Percentiles rank a stretch among this genome's conserved stretches.
These are phyloP conservation scores for Montipora cactus DNA, from an alignment of 64 coral and sea anemone genomes.

Conservation along the genomic window DNA sequence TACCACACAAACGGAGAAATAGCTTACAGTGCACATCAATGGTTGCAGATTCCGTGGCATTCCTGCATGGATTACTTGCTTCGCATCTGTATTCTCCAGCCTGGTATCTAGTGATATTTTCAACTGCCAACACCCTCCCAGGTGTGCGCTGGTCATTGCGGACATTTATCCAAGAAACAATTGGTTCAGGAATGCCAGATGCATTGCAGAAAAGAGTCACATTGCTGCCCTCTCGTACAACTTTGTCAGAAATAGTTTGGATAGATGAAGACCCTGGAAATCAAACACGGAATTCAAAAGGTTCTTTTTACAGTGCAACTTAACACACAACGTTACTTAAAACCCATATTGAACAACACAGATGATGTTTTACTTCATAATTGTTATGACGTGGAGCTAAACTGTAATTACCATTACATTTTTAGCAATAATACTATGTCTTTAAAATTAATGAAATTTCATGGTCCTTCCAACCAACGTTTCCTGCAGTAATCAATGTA, in stretches of 20 bases:
- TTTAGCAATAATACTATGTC: too few species aligned
- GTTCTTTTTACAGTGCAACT: too few species aligned
- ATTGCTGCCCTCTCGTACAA: not conserved
- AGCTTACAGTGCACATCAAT: conserved; percentile 36
- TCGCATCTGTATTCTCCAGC: not conserved
- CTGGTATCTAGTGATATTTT: not conserved
- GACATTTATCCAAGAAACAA: not conserved
- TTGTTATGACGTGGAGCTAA: too few species aligned
- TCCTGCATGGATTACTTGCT: not conserved
- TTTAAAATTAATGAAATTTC: too few species aligned
- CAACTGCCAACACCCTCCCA: not conserved
- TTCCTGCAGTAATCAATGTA: too few species aligned
- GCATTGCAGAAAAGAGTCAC: not conserved
- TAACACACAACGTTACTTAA: too few species aligned
- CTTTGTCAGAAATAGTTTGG: not conserved
- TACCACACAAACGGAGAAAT: too few species aligned
- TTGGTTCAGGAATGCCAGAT: not conserved
- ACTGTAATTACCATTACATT: too few species aligned
- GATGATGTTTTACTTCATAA: too few species aligned
- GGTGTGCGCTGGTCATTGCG: not conserved
- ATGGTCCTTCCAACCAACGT: too few species aligned
- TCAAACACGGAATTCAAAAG: too few species aligned
- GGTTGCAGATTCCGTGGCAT: not conserved
- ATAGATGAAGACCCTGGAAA: not conserved
- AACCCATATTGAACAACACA: too few species aligned